Conservation (phyloP, 2,797 vertebrate species). For the Lateolabrax maculatus region DNA sequence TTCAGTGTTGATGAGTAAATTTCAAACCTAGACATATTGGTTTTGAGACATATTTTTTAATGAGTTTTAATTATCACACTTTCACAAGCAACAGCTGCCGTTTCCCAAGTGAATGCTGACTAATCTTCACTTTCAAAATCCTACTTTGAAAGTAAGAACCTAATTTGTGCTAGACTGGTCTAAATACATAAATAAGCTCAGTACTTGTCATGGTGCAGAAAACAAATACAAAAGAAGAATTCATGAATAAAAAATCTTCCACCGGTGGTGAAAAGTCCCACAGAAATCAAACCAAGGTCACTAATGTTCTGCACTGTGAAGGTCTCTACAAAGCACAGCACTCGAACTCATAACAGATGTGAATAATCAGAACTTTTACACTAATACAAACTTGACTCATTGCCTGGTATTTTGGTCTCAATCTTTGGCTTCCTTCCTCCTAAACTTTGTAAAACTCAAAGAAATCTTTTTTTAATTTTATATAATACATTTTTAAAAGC, state of each 20-base stretch:
- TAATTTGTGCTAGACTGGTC: slow-evolving; percentile 10
- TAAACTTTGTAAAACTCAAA: too few species aligned
- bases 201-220: too few species aligned
- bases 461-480: too few species aligned
- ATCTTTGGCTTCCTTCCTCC: background rate
- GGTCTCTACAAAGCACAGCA: background rate
- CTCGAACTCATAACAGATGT: background rate
- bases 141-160: background rate
- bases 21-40: background rate
- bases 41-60: slow-evolving; percentile 23
- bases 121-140: slow-evolving; percentile 26
- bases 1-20: slow-evolving; percentile 28
- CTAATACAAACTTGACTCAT: too few species aligned
- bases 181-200: background rate
- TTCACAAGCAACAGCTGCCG: slow-evolving; percentile 24
- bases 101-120: slow-evolving; percentile 25
- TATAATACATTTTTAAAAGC: too few species aligned
- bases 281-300: too few species aligned
- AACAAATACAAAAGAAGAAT: background rate
- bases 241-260: background rate
- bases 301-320: too few species aligned
- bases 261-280: too few species aligned
- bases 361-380: background rate
- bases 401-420: too few species aligned
- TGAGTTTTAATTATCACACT: slow-evolving; percentile 45